Evolutionary conservation across 2,113 vertebrate genomes (phyloP).

Genomic region (Tamias sibiricus): DNA sequence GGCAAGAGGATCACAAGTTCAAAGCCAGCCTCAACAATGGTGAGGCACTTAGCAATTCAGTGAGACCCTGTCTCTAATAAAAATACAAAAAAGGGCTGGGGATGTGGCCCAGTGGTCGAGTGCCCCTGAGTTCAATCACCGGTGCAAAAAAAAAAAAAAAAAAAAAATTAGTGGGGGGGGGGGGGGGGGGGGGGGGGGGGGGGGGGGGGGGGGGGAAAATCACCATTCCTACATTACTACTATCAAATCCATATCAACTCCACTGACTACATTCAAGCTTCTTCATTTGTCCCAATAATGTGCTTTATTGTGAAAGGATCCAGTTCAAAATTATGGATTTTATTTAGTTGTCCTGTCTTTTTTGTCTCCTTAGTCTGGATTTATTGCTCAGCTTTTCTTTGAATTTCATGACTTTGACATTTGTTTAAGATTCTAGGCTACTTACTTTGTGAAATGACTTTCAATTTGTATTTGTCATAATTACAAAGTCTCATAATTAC

Average conservation of each 20-base stretch:
- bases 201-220: no score
- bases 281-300: not conserved
- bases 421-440: not conserved
- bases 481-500: not conserved
- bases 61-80: no score
- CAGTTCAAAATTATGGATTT: not conserved
- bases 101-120: no score
- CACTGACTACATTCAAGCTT: not conserved
- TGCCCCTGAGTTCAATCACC: no score
- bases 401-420: not conserved
- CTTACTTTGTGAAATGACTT: not conserved
- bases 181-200: no score
- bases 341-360: not conserved
- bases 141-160: no score
- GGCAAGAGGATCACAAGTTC: no score
- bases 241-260: not conserved
- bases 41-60: no score
- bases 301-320: not conserved
- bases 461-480: not conserved
- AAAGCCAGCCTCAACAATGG: no score
- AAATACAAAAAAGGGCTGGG: no score
- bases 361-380: not conserved
- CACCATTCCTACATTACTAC: not conserved
- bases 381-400: not conserved
- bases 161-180: no score